Evolutionary conservation across 2,797 vertebrate species (phyloP).

Genomic region (Tolypeutes matacus): DNA sequence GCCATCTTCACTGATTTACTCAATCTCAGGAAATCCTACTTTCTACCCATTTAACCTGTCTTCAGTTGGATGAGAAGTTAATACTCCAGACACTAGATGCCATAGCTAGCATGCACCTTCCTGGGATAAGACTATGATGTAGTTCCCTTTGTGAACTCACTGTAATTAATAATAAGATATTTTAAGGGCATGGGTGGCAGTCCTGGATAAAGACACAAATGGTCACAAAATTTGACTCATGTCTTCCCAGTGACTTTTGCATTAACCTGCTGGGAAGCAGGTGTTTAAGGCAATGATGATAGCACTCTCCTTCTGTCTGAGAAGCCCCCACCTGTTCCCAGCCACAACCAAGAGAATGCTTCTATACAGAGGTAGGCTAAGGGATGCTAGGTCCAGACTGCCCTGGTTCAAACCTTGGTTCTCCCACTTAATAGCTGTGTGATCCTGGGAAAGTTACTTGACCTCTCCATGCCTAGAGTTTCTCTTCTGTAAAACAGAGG

Average conservation of each 20-base stretch:
- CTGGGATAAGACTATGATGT: not conserved
- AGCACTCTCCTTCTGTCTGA: not conserved
- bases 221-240: not conserved
- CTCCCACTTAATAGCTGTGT: not conserved
- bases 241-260: not conserved
- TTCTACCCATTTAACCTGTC: not conserved
- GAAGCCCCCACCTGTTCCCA: not conserved
- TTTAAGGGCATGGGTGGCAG: not conserved
- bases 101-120: not conserved
- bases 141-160: not conserved
- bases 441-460: not conserved
- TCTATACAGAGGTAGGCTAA: not conserved
- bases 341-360: not conserved
- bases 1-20: not conserved
- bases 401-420: not conserved
- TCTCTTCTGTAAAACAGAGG: not conserved
- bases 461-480: not conserved
- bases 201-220: not conserved
- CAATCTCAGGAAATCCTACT: constrained; percentile 6
- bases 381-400: not conserved
- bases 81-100: not conserved
- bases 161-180: not conserved
- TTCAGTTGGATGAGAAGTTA: constrained; percentile 2
- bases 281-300: not conserved
- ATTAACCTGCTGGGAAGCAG: not conserved